Base-by-base conservation (phyloP, 2,888 invertebrate genomes). In the Eupeodes luniger region DNA sequence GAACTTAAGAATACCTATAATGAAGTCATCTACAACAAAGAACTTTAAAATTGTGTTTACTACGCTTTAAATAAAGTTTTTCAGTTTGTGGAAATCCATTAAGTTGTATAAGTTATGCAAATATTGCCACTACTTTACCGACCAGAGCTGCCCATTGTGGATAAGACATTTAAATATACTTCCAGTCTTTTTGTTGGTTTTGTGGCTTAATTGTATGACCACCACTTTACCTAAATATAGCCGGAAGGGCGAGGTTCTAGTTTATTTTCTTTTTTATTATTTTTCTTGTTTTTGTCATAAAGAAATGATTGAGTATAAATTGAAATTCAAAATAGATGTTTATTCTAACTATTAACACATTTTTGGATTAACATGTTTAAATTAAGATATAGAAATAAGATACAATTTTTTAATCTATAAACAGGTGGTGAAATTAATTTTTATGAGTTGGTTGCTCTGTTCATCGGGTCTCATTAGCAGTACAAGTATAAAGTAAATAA, bases 351-450 rank as follows among this genome's bases (percentile, higher is more conserved):
- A 12, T 12, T 27, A 27, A 27, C 27, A 27, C 27, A 27, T 27
- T 27, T 57, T 34, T 5, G 36, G 14, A 27, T 36, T 72, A 19
- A 12, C 9, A 59, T 14, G 27, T 27, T 27, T 27, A 27, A 47
- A 27, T 51, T 55, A 14, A 72, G 12, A 51, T 11, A 34, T 4
- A 47, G 55, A 47, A 55, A 72, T 27, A 70, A 19, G 19, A 57
- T 57, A 57, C 14, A 59, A 2, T 4, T 57, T 55, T 80, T 66
- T 40, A 57, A 67, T 16, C 53, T 2, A 5, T 11, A 76, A 69
- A 70, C 76, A 82, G 81, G 69, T 82, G 76, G 61, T 62, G 9
- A 70, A 70, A 75, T 44, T 47, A 67, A 81, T 44, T 75, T 47
- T 14, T 72, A 47, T 59, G 64, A 49, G 57, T 47, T 74, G 7